Base-by-base conservation (phyloP, 2,888 invertebrate species). In the Lasioglossum figueresi region DNA sequence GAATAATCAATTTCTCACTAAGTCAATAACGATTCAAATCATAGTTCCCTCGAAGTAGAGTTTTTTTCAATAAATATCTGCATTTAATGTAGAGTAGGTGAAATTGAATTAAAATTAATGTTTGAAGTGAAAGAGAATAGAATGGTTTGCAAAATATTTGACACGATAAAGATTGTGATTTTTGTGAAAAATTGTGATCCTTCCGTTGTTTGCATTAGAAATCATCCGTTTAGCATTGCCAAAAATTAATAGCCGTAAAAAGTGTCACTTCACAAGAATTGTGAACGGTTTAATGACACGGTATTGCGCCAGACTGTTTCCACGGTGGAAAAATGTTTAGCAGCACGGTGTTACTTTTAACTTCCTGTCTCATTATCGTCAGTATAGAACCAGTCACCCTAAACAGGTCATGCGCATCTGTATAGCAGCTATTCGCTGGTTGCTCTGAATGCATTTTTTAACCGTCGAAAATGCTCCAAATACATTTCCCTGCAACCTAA, bases 301-400 rank as follows among this genome's bases (percentile, higher is more conserved):
- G 52, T 71, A 56, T 71, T 56, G 37, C 72, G 71, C 59, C 70
- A 12, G 37, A 31, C 76, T 48, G 23, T 76, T 66, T 86, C 56
- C 71, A 52, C 66, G 45, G 40, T 16, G 73, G 45, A 27, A 80
- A 66, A 82, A 45, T 85, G 80, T 74, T 76, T 79, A 66, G 52
- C 52, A 70, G 66, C 48, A 63, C 56, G 37, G 82, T 79, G 79
- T 83, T 78, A 70, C 77, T 87, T 87, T 83, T 84, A 40, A 88
- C 88, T 92, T 92, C 89, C 92, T 90, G 90, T 77, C 85, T 88
- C 84, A 81, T 89, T 88, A 84, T 66, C 72, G 75, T 83, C 88
- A 80, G 87, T 86, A 78, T 77, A 74, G 70, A 91, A 82, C 81
- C 90, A 91, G 79, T 91, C 88, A 88, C 87, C 84, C 88, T 87